Percentiles rank a stretch among this genome's conserved stretches.
Conservation (phyloP, 2,797 vertebrate genomes). For the Nannoperca australis region DNA sequence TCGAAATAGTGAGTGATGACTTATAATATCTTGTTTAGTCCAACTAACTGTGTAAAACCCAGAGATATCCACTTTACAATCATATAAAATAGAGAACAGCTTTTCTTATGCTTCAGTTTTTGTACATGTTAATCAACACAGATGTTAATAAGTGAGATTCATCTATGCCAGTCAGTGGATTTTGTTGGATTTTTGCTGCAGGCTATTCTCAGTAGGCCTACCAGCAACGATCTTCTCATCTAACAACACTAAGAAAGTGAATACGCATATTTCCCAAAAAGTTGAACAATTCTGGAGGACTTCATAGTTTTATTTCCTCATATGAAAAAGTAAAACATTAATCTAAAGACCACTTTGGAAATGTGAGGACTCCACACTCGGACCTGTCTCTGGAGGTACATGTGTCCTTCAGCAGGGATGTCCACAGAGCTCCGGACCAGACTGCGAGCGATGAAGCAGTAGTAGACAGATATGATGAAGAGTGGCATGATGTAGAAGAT, state of each 20-base stretch:
- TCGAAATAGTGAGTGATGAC: too few relatives aligned
- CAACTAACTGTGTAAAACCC: too few relatives aligned
- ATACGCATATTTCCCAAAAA: background rate
- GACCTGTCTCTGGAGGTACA: slow-evolving; percentile 81
- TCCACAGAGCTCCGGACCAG: slow-evolving; percentile 91
- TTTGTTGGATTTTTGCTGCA: too few relatives aligned
- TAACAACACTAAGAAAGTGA: background rate
- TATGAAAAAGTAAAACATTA: background rate
- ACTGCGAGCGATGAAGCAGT: slow-evolving; percentile 94
- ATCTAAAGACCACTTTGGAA: background rate
- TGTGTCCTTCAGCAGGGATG: slow-evolving; percentile 91
- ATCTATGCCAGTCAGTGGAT: too few relatives aligned
- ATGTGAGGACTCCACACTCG: background rate
- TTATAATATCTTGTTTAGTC: too few relatives aligned
- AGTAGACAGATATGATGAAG: slow-evolving; percentile 95
- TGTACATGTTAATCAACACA: background rate
- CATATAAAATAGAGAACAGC: too few relatives aligned
- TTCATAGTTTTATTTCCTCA: background rate
- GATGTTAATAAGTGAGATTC: too few relatives aligned
- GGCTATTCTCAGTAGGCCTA: background rate
- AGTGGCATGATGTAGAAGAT: slow-evolving; percentile 95
- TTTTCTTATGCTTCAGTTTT: background rate
- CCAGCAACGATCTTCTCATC: background rate
- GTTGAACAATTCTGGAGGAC: background rate
- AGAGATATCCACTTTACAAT: too few relatives aligned